Base-by-base conservation (phyloP, 2,797 vertebrate species). In the Eulemur mongoz region DNA sequence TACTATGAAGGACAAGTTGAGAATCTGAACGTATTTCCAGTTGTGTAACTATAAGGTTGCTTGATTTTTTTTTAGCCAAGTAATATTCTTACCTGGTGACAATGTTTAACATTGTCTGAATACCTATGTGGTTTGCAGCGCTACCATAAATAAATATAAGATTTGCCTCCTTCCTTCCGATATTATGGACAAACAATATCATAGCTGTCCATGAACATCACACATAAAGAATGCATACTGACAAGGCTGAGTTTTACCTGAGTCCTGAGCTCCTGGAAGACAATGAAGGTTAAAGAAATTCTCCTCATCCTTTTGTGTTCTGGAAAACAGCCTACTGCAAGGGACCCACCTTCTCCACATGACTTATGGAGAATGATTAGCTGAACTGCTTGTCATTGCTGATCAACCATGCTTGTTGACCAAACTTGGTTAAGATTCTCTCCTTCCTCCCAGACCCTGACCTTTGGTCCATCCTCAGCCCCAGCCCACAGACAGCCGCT, bases 71-170 rank as follows among this genome's bases (percentile, higher is more conserved):
- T 87, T 32, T 25, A 76, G 7, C 30, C 54, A 73, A 4, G 43
- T 40, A 54, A 59, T 45, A 52, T 78, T 72, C n/a, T 9, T 43
- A 73, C 17, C 27, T 27, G 18, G 23, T 20, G 15, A 30, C 23
- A 38, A 59, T 40, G 35, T 38, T 78, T 40, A 63, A 17, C 30
- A 12, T 0, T 17, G 12, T 35, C 67, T 30, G 80, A 52, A 59
- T 17, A 59, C 13, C 43, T 57, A 3, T 1, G 23, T 59, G 40
- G 61, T 25, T 45, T 57, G 10, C 2, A 65, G 20, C 0, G 0
- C 20, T n/a, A 67, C 27, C 20, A 9, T 57, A 54, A 45, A 45
- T 9, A 23, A 80, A 40, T 9, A 4, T 35, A 25, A 52, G 43
- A 30, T 12, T 12, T 8, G 18, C 7, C 3, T 43, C 8, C 32